These are phyloP conservation scores for Hylia prasina DNA, from an alignment of 2,113 vertebrate species.

Conservation along the genomic window DNA sequence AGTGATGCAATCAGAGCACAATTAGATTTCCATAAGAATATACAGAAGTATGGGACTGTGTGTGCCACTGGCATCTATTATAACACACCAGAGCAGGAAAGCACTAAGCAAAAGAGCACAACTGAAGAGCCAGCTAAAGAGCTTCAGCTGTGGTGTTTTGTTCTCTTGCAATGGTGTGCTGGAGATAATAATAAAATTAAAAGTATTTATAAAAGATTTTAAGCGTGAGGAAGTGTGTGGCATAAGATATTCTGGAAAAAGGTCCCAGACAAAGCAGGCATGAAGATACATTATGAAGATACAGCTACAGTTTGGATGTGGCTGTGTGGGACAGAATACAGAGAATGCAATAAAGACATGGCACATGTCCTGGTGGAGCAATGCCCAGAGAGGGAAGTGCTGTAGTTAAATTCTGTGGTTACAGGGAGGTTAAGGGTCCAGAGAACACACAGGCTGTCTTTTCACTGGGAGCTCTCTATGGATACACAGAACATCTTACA, in stretches of 20 bases:
- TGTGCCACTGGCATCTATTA: not conserved
- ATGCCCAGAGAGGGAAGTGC: not conserved
- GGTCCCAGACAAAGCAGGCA: not conserved
- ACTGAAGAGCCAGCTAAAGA: not conserved
- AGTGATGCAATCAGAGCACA: not conserved
- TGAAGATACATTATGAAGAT: not conserved
- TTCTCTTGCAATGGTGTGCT: not conserved
- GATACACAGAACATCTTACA: not conserved
- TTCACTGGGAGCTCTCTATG: not conserved
- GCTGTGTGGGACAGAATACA: not conserved
- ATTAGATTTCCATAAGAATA: constrained; percentile 1
- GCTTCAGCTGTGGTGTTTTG: not conserved
- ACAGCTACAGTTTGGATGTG: not conserved
- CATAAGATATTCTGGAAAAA: not conserved
- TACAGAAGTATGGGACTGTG: not conserved
- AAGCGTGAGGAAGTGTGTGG: not conserved
- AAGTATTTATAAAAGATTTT: not conserved
- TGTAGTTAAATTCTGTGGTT: not conserved
- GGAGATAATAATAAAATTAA: not conserved
- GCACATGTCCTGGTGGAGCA: not conserved
- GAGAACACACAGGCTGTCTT: not conserved
- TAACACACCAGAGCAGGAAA: not conserved
- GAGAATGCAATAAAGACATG: not conserved
- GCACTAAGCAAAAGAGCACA: not conserved
- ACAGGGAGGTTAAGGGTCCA: not conserved